Evolutionary conservation across 2,113 vertebrate species (phyloP).

Genomic region (Sinocyclocheilus rhinocerous): DNA sequence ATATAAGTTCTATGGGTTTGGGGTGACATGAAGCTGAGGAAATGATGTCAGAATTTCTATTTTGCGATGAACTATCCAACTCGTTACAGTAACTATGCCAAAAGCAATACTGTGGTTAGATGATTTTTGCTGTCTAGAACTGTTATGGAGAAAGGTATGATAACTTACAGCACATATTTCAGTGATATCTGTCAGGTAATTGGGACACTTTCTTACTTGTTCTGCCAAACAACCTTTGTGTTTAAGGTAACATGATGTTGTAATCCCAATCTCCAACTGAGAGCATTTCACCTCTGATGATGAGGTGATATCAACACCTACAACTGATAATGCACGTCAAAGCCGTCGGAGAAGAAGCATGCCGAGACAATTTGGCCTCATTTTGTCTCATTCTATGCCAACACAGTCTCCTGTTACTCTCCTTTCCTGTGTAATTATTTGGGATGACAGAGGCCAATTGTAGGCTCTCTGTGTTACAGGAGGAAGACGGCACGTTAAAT

Average conservation of each 20-base stretch:
- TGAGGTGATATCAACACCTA: not conserved
- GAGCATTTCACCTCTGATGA: slow-evolving; percentile 11
- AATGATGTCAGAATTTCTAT: not conserved
- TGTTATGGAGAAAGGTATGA: too few species aligned
- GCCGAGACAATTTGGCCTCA: slow-evolving; percentile 22
- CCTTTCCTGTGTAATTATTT: slow-evolving; percentile 46
- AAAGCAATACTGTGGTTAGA: not conserved
- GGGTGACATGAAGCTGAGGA: not conserved
- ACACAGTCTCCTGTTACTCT: slow-evolving; percentile 34
- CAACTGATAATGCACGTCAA: slow-evolving; percentile 4
- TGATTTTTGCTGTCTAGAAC: not conserved
- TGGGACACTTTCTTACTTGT: not conserved
- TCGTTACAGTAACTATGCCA: not conserved
- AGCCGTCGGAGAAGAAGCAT: slow-evolving; percentile 25
- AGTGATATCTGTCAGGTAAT: not conserved
- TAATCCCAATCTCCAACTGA: not conserved
- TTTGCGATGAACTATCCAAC: too few species aligned
- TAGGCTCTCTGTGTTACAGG: slow-evolving; percentile 20
- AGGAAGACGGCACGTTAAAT: not conserved
- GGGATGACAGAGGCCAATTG: slow-evolving; percentile 43
- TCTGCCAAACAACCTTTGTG: not conserved
- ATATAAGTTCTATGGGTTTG: not conserved
- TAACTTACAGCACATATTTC: not conserved
- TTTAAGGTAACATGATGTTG: not conserved
- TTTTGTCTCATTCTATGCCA: slow-evolving; percentile 33